phyloP scores from a whole-genome alignment of 1,140 invertebrate genomes.

The Dinoponera quadriceps region DNA sequence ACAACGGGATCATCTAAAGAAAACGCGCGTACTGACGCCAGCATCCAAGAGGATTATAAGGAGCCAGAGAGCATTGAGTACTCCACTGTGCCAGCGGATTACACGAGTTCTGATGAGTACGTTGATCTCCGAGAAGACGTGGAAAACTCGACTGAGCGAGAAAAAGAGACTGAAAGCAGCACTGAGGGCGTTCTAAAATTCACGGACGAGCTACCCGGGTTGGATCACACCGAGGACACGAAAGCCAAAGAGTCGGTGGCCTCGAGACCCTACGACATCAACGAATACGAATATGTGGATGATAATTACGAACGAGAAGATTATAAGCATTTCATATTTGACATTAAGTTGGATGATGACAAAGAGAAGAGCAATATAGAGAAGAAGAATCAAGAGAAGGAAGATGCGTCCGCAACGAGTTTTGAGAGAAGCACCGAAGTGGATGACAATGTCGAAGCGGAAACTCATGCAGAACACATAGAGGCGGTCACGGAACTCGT shows the following conservation, averaged over 20 bases:
- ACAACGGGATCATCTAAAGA: slow-evolving; percentile 44
- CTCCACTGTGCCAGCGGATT: slow-evolving; percentile 3
- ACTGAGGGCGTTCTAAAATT: slow-evolving; percentile 84
- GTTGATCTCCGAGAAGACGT: slow-evolving; percentile 6
- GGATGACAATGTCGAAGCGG: slow-evolving; percentile 20
- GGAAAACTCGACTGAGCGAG: neutral
- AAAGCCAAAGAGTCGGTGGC: slow-evolving; percentile 60
- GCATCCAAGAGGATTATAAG: slow-evolving; percentile 23
- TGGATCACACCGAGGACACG: slow-evolving; percentile 74
- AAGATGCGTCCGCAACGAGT: neutral
- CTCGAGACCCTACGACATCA: slow-evolving; percentile 68
- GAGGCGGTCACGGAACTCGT: neutral
- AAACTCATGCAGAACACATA: slow-evolving; percentile 41
- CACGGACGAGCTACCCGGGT: slow-evolving; percentile 82
- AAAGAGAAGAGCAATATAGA: slow-evolving; percentile 13
- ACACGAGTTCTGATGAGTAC: slow-evolving; percentile 32
- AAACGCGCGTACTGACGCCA: slow-evolving; percentile 2
- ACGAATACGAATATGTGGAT: slow-evolving; percentile 84
- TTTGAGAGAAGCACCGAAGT: neutral
- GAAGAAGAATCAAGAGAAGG: neutral
- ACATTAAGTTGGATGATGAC: slow-evolving; percentile 13
- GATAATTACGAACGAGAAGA: slow-evolving; percentile 86
- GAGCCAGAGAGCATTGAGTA: slow-evolving; percentile 4
- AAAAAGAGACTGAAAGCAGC: slow-evolving; percentile 67
- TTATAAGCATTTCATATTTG: slow-evolving; percentile 72